Base-by-base conservation (phyloP, 2,797 vertebrate species). In the Botia almorhae region DNA sequence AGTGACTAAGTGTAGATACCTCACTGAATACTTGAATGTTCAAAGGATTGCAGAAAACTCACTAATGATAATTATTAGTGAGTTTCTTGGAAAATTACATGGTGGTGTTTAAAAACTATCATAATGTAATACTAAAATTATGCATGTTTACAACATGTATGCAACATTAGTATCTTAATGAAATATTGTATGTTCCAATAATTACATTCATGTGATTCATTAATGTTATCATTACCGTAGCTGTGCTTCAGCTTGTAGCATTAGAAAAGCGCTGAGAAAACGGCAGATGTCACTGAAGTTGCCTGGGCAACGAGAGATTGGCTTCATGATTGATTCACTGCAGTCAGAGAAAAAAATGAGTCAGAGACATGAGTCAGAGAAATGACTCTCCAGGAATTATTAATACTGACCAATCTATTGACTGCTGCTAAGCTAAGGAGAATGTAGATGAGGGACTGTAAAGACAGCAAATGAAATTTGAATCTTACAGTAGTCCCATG, bases 311-410 rank as follows among this genome's bases (percentile, higher is more conserved):
- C 78, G 11, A 50, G 63, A 23, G 50, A 70, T 80, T 76, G 72
- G 50, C 58, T 90, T 78, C 39, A 69, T 86, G 86, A 89, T 84
- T 88, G 88, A 90, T 83, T 77, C 89, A 85, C 74, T 84, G 74
- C 87, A 84, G 85, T 86, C 71, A n/a, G n/a, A n/a, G n/a, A n/a
- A n/a, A n/a, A n/a, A n/a, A n/a, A n/a, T n/a, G n/a, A n/a, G n/a
- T n/a, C n/a, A n/a, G n/a, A n/a, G n/a, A n/a, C 89, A 88, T 84
- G 84, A 85, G 82, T 87, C 86, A 85, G 81, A 84, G 75, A 73
- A 82, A 78, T 21, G 69, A 53, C 33, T 87, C 69, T 56, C 78
- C 17, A 61, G 78, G 81, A 86, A 88, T 80, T 84, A 84, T 81
- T 85, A 76, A 69, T 61, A 81, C 78, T 83, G 81, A 81, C 86